Evolutionary conservation across 2,888 invertebrate species (phyloP), one percentile per base, ranked within the genome.

Genomic region (Cotesia congregata): DNA sequence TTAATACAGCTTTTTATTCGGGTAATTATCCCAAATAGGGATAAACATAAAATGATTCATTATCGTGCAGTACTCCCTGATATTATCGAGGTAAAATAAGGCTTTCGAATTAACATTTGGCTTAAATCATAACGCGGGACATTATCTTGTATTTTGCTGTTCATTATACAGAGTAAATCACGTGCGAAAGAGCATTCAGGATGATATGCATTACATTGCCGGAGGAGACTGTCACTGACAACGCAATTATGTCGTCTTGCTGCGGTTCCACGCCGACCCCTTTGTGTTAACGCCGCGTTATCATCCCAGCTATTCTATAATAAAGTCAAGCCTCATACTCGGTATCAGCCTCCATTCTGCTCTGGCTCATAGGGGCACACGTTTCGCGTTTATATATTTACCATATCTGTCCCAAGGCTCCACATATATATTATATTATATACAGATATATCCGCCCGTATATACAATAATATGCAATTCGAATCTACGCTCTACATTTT

Each of bases 161-260:
- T 73, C 17, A 64, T 17, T 17, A 62, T 65, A 69, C 67, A 74
- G 75, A 62, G 72, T 70, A 72, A 64, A 70, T 20, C 39, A 60
- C 62, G 62, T 61, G 70, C 20, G 9, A 67, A 60, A 64, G 60
- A 76, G 62, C 59, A 50, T 72, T 76, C 76, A 77, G 61, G 59
- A 71, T 50, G 50, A 50, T 73, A 76, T 77, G 70, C 65, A 83
- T 30, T 30, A 30, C 30, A 30, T 81, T 82, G 81, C 82, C 79
- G 72, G 77, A 79, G 83, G 82, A 81, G 72, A 78, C 84, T 87
- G 87, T 72, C 82, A 79, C 82, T 87, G 87, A 87, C 87, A 87
- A 87, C 78, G 83, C 86, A 87, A 87, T 87, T 87, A 87, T 84
- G 85, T 83, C 84, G 80, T 84, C 83, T 83, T 82, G 82, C 80